A percentile compares a stretch with the other conserved stretches of the same genome.
phyloP scores from a whole-genome alignment of 2,888 invertebrate species.

The Pachliopta kotzebuea region DNA sequence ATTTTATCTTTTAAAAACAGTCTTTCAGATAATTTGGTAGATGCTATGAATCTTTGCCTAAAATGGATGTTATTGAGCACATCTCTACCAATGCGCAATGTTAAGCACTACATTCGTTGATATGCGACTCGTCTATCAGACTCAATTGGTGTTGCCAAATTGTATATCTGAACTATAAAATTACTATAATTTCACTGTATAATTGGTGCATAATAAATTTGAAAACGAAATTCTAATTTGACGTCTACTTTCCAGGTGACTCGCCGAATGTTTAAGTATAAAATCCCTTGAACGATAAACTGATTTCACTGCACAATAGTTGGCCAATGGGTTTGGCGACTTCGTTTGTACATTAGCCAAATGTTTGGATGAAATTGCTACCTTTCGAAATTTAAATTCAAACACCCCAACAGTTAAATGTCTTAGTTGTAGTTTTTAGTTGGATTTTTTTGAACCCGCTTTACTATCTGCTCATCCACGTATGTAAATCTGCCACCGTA shows the following conservation, averaged over 20 bases:
- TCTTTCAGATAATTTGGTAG: constrained; percentile 1
- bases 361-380: constrained; percentile 44
- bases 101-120: constrained; percentile 51
- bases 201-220: constrained; percentile 69
- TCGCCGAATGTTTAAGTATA: constrained; percentile 77
- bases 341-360: constrained; percentile 45
- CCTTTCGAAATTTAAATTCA: neutral
- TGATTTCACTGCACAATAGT: constrained; percentile 69
- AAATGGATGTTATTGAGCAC: constrained; percentile 60
- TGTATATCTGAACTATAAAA: constrained; percentile 54
- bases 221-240: constrained; percentile 79
- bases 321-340: constrained; percentile 57
- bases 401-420: constrained; percentile 30
- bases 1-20: neutral
- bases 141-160: constrained; percentile 69
- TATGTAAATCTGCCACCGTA: too few relatives aligned
- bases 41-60: constrained; percentile 48
- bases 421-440: neutral
- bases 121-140: constrained; percentile 45
- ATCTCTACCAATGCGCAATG: constrained; percentile 48
- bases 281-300: constrained; percentile 64
- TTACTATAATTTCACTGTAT: constrained; percentile 43
- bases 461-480: too few relatives aligned
- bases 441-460: too few relatives aligned
- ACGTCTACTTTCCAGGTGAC: constrained; percentile 79